Percentiles rank a stretch among this genome's conserved stretches.
phyloP scores from a whole-genome alignment of 2,888 invertebrate species.

The Venusia cambrica region DNA sequence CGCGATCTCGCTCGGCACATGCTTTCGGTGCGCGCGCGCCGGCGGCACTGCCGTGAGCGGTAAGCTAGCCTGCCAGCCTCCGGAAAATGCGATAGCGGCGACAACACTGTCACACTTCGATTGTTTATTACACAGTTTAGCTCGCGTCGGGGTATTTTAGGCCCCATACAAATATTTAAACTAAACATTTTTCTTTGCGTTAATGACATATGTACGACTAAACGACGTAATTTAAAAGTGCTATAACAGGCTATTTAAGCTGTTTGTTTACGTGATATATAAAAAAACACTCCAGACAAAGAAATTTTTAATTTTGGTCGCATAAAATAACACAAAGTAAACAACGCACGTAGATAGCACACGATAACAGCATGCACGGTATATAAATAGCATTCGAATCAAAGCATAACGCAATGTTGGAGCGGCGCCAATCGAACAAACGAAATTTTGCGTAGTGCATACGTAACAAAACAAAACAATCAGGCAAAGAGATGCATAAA shows the following conservation, averaged over 20 bases:
- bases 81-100: slow-evolving; percentile 75
- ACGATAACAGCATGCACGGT: slow-evolving; percentile 55
- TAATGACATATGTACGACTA: neutral
- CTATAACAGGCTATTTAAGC: neutral
- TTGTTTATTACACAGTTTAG: slow-evolving; percentile 69
- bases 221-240: neutral
- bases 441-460: slow-evolving; percentile 53
- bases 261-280: slow-evolving; percentile 2
- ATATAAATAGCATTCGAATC: slow-evolving; percentile 61
- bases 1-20: slow-evolving; percentile 71
- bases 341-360: slow-evolving; percentile 47
- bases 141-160: slow-evolving; percentile 44
- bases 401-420: slow-evolving; percentile 60
- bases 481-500: slow-evolving; percentile 16
- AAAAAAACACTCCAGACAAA: slow-evolving; percentile 4
- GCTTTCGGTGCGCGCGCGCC: slow-evolving; percentile 79
- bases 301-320: slow-evolving; percentile 5
- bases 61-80: slow-evolving; percentile 60
- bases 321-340: slow-evolving; percentile 36
- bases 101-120: slow-evolving; percentile 70
- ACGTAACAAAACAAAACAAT: slow-evolving; percentile 42
- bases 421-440: slow-evolving; percentile 50
- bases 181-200: neutral
- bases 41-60: slow-evolving; percentile 67
- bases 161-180: slow-evolving; percentile 32